Base-by-base conservation (phyloP, 2,888 invertebrate species). In the Notocelia uddmanniana region DNA sequence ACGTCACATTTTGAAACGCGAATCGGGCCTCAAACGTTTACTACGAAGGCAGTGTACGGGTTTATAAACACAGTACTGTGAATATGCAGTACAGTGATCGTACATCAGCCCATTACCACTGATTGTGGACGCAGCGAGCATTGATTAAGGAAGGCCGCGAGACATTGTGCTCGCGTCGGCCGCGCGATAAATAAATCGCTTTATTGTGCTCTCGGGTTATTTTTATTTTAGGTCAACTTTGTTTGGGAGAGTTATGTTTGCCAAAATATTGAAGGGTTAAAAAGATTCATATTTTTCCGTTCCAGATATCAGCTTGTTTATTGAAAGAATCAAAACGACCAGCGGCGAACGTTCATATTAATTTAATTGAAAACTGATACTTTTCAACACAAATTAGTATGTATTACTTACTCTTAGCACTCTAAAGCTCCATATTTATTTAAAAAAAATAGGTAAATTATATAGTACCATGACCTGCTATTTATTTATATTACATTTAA, bases 101-200 rank as follows among this genome's bases (percentile, higher is more conserved):
- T 91, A 88, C 82, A 90, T 92, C 89, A 89, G 82, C 75, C 87
- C 77, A 91, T 92, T 92, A 88, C 84, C 83, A 75, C 83, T 89
- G 86, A 91, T 91, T 91, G 90, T 85, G 85, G 83, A 88, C 88
- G 87, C 77, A 83, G 83, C 77, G 76, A 83, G 88, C 89, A 91
- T 91, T 90, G 85, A 90, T 88, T 86, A 88, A 88, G 83, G 87
- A 89, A 87, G 87, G 85, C 83, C 85, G 81, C 75, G 73, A 74
- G 80, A 83, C 83, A 85, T 78, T 86, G 85, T 85, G 77, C 83
- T 80, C 77, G 62, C 79, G 69, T 77, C 77, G 79, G 77, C 77
- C 78, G 74, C 68, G 72, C 69, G 68, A 73, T 76, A 64, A 60
- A 74, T 75, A 70, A 73, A 75, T 63, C 52, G 55, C 37, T 73